These are phyloP conservation scores for Yponomeuta evonymella DNA, from an alignment of 2,888 invertebrate species.

Conservation along the genomic window DNA sequence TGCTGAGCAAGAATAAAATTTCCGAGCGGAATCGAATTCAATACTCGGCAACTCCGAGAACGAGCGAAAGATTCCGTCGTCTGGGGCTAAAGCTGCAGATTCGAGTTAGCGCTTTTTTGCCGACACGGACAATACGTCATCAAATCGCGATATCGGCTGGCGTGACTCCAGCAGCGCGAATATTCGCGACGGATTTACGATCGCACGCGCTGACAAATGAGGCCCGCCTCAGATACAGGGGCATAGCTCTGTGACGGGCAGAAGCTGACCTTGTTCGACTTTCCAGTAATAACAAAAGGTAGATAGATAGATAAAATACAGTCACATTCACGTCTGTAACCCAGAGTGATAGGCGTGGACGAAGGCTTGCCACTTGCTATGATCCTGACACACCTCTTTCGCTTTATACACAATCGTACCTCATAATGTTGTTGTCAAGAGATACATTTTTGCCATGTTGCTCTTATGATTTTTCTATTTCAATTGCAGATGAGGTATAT, in stretches of 20 bases:
- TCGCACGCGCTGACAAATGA: conserved; percentile 18
- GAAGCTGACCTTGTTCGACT: not conserved
- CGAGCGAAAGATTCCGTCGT: not conserved
- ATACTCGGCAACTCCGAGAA: not conserved
- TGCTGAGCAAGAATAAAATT: not conserved
- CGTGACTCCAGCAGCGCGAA: conserved; percentile 1
- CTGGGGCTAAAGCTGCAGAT: not conserved
- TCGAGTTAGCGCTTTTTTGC: not conserved
- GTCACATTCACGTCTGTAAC: not conserved
- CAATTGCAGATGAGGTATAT: no score
- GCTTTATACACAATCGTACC: no score
- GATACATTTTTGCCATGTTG: no score
- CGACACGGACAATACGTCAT: conserved; percentile 13
- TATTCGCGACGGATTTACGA: conserved; percentile 10
- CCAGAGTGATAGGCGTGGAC: no score
- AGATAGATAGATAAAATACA: not conserved
- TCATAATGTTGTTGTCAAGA: no score
- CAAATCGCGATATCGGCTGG: conserved; percentile 14
- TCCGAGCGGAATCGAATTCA: not conserved
- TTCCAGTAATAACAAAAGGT: not conserved
- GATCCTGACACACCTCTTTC: no score
- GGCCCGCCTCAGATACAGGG: conserved; percentile 11
- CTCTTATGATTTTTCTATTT: no score
- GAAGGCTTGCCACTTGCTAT: no score
- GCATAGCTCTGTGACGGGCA: not conserved